phyloP scores from a whole-genome alignment of 2,888 invertebrate genomes.

The Macrophya alboannulata region DNA sequence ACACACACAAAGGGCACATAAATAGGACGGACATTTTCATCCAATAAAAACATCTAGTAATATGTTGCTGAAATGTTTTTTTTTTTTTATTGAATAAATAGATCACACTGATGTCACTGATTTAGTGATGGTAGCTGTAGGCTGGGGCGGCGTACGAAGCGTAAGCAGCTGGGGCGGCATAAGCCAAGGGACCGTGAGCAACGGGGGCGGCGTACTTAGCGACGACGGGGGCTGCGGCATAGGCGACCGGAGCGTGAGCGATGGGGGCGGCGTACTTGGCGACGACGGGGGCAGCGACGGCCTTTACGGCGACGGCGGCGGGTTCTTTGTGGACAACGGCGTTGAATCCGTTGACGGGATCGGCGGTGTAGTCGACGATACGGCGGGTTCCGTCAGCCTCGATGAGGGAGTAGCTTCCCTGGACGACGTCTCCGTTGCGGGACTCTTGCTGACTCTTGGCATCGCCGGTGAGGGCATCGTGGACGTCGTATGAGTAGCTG shows the following conservation, averaged over 20 bases:
- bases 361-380: constrained; percentile 61
- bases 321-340: constrained; percentile 55
- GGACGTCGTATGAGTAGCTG: constrained; percentile 77
- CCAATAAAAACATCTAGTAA: background rate
- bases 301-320: constrained; percentile 47
- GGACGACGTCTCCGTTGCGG: constrained; percentile 84
- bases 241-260: constrained; percentile 58
- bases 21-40: background rate
- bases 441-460: constrained; percentile 88
- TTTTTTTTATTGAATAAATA: constrained; percentile 60
- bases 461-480: constrained; percentile 81
- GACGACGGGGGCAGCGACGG: constrained; percentile 49
- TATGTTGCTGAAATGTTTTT: background rate
- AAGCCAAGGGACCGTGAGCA: background rate
- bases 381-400: constrained; percentile 54
- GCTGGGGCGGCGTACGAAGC: constrained; percentile 72
- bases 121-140: constrained; percentile 82
- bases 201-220: constrained; percentile 45
- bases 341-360: constrained; percentile 58
- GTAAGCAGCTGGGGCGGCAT: constrained; percentile 53
- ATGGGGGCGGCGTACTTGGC: constrained; percentile 54
- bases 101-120: constrained; percentile 72
- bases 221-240: constrained; percentile 55
- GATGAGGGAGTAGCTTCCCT: constrained; percentile 58
- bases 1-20: background rate